Evolutionary conservation across 2,797 vertebrate species (phyloP), one percentile per base, ranked within the genome.

Genomic region (Dipus sagitta): DNA sequence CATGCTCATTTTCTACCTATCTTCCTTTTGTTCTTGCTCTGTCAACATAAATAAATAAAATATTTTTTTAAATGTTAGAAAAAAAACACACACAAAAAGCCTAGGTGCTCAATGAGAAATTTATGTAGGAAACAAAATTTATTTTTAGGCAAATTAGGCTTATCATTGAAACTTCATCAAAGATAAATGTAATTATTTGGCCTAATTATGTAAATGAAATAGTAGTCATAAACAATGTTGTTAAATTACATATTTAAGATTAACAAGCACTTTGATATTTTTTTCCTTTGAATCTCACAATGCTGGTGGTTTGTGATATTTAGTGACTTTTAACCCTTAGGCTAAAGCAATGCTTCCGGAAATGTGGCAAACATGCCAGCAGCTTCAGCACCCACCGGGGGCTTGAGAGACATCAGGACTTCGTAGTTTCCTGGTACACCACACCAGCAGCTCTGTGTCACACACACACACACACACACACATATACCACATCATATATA

Each of bases 121-220:
- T 34, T 71, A 9, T 79, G n/a, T 83, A 54, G 5, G 74, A 62
- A 62, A 24, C 70, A 11, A 88, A n/a, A 3, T 88, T 96, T 92
- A 42, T 88, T 81, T 86, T 82, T 88, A 91, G 47, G 70, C 6
- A 62, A 54, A 54, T 52, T 12, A 90, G 3, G 15, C 13, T 88
- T 24, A 30, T 23, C 12, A 70, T 89, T 77, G 38, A 84, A 91
- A 70, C 1, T 2, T 86, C 52, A 71, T 75, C 23, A 71, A 89
- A 93, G 24, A 70, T 60, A 60, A 84, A 81, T 32, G 0, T 34
- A 92, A 68, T 90, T 90, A 75, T 80, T 91, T 11, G 81, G 13
- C 34, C 78, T 42, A 26, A 72, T 65, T 32, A 87, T 21, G 47
- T 64, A 65, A 93, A 80, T 30, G 5, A 93, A 93, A 78, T 47